Conservation (phyloP, 2,888 invertebrate species). For the Hylaea fasciaria region DNA sequence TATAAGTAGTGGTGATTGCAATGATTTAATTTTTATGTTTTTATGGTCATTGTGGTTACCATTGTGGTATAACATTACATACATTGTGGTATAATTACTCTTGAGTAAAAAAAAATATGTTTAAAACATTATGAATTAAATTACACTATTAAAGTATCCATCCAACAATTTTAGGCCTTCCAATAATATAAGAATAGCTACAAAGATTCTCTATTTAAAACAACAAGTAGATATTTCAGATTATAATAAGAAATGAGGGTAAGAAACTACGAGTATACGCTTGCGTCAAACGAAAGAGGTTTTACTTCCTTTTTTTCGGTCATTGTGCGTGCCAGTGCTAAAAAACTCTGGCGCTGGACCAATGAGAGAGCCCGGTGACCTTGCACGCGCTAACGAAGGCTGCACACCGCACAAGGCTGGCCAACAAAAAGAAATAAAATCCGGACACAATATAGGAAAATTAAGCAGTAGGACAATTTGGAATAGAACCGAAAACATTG, state of each 20-base stretch:
- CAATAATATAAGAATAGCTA: too few species aligned
- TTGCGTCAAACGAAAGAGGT: slow-evolving; percentile 30
- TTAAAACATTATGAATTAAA: too few species aligned
- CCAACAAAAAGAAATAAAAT: slow-evolving; percentile 72
- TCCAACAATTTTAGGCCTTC: too few species aligned
- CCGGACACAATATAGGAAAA: slow-evolving; percentile 9
- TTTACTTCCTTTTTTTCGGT: slow-evolving; percentile 32
- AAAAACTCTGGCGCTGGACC: slow-evolving; percentile 49
- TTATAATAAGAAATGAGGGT: slow-evolving; percentile 19
- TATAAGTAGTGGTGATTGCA: not conserved
- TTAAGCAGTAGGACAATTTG: slow-evolving; percentile 14
- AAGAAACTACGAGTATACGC: slow-evolving; percentile 25
- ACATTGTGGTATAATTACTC: too few species aligned
- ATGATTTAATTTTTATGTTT: not conserved
- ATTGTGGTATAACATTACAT: too few species aligned
- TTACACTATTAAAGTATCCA: too few species aligned
- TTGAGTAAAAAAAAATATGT: too few species aligned
- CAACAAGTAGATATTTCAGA: too few species aligned
- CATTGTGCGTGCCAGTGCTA: slow-evolving; percentile 36
- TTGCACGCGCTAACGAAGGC: slow-evolving; percentile 81
- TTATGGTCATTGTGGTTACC: too few species aligned
- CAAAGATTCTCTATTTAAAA: too few species aligned
- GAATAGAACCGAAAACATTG: not conserved
- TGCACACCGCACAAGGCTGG: slow-evolving; percentile 71
- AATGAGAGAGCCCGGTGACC: slow-evolving; percentile 67